Percentiles rank a stretch among this genome's conserved stretches.
phyloP scores from a whole-genome alignment of 2,797 vertebrate species.

The Oryzias sinensis region DNA sequence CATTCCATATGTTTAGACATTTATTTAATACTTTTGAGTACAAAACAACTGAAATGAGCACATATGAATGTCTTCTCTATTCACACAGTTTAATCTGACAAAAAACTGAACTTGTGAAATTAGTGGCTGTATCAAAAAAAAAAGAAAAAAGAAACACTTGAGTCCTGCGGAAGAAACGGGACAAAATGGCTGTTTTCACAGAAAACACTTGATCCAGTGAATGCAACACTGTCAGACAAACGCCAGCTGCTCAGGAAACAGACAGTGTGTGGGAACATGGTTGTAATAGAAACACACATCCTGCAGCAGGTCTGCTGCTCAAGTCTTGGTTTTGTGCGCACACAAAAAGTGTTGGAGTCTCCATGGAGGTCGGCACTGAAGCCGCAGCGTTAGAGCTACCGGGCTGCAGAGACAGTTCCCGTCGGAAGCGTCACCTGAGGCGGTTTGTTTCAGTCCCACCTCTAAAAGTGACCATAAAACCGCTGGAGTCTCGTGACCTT shows the following conservation, averaged over 20 bases:
- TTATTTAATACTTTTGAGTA: conserved; percentile 79
- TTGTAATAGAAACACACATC: conserved; percentile 11
- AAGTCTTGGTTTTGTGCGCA: background rate
- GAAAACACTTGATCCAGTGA: conserved; percentile 83
- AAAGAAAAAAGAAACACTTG: conserved; percentile 47
- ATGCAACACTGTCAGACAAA: conserved; percentile 56
- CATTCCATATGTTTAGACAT: conserved; percentile 58
- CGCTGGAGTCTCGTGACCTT: conserved; percentile 12
- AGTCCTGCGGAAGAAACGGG: conserved; percentile 76
- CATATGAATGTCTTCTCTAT: conserved; percentile 45
- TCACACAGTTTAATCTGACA: conserved; percentile 49
- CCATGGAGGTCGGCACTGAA: conserved; percentile 7
- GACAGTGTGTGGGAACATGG: conserved; percentile 7
- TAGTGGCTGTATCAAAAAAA: conserved; percentile 68
- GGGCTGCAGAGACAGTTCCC: no score
- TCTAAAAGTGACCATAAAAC: conserved; percentile 59
- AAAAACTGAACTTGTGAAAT: conserved; percentile 44
- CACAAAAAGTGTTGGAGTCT: background rate
- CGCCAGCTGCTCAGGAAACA: background rate
- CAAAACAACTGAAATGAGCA: conserved; percentile 69
- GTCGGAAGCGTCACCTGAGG: conserved; percentile 35
- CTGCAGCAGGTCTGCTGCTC: background rate
- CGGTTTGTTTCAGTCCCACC: conserved; percentile 50
- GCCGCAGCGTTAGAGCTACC: background rate
- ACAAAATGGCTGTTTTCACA: conserved; percentile 86